Conservation (phyloP, 2,113 vertebrate genomes). For the Craseonycteris thonglongyai region DNA sequence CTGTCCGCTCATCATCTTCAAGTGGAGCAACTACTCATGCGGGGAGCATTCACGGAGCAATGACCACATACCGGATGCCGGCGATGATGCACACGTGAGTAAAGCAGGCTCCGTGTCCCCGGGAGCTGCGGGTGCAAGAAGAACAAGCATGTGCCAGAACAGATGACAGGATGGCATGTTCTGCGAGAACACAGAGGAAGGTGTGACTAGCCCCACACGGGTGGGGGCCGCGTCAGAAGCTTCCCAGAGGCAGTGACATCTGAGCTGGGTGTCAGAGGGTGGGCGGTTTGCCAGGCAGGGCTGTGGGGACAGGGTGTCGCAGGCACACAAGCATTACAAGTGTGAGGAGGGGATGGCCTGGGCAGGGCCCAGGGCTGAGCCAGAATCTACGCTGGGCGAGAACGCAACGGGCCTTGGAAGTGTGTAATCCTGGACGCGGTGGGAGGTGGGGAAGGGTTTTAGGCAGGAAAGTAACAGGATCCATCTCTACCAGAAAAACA, state of each 20-base stretch:
- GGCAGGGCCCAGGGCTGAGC: background rate
- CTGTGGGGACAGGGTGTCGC: background rate
- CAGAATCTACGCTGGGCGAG: background rate
- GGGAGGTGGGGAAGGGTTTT: no score
- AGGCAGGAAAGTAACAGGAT: background rate
- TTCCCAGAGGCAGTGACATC: background rate
- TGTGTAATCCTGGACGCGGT: background rate
- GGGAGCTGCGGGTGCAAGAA: rapidly evolving
- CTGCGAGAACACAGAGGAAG: background rate
- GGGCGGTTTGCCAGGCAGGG: background rate
- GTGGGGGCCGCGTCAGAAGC: background rate
- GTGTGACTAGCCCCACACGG: rapidly evolving
- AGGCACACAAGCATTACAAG: background rate
- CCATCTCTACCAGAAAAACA: background rate
- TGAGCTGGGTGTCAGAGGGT: background rate
- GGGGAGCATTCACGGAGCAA: rapidly evolving
- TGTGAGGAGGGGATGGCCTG: background rate
- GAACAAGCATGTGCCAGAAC: background rate
- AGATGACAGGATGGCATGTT: rapidly evolving
- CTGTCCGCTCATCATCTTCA: background rate
- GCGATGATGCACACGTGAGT: background rate
- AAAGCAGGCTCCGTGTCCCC: background rate
- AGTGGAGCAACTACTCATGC: background rate
- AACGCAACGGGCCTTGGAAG: background rate
- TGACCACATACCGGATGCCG: rapidly evolving